phyloP scores from a whole-genome alignment of 2,113 vertebrate genomes.

The Xiphophorus maculatus region DNA sequence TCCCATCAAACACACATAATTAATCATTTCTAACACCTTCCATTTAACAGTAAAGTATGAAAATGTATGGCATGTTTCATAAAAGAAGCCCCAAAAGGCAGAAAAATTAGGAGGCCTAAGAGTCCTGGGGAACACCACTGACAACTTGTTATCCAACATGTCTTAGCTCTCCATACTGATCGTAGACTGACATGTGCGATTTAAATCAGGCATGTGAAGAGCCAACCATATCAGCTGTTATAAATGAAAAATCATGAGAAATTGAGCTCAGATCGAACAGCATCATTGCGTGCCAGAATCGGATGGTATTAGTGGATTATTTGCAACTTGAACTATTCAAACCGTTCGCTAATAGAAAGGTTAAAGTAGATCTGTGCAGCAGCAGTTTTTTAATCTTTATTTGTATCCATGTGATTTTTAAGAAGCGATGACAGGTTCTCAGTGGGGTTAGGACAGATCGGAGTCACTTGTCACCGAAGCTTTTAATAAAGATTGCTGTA shows the following conservation, averaged over 20 bases:
- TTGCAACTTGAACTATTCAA: background rate
- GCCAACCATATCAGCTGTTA: background rate
- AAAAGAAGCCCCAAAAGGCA: background rate
- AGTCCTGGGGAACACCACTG: too few relatives aligned
- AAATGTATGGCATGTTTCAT: background rate
- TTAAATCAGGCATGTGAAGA: background rate
- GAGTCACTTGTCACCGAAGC: background rate
- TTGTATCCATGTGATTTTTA: background rate
- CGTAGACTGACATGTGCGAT: background rate
- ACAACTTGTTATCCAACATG: background rate
- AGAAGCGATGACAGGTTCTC: background rate
- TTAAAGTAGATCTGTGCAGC: background rate
- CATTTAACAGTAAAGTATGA: too few relatives aligned
- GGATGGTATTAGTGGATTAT: too few relatives aligned
- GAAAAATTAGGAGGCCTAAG: background rate
- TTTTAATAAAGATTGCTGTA: background rate
- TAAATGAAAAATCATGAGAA: background rate
- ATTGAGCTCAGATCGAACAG: background rate
- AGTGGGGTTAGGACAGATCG: background rate
- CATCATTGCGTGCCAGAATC: background rate
- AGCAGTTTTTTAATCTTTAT: background rate
- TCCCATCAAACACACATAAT: too few relatives aligned
- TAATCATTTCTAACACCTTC: too few relatives aligned
- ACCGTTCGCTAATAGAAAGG: background rate
- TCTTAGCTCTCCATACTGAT: background rate